Evolutionary conservation across 2,888 invertebrate species (phyloP), one percentile per base, ranked within the genome.

Genomic region (Habroteleia sp.): DNA sequence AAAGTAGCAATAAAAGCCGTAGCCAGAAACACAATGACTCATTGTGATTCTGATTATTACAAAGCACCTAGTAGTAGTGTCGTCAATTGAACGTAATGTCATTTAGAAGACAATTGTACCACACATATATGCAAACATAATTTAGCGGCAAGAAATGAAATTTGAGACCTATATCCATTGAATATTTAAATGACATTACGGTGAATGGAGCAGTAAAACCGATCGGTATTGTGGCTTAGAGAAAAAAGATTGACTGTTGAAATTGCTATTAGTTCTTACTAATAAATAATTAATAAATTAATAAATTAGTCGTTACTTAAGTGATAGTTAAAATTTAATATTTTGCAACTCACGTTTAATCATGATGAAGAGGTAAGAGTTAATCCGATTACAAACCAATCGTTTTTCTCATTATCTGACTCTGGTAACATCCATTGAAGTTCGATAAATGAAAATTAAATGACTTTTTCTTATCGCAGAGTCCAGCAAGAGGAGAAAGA

Each of bases 401-500:
- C 29, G n/a, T 42, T 42, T 41, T 44, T 58, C 42, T 33, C 39
- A 11, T 8, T n/a, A 23, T 33, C 31, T 13, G 31, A 42, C 11
- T 42, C 20, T 27, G 41, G 6, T 27, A 7, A 27, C 1, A 7
- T 5, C 1, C 1, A 27, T 3, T 5, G 27, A 7, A 27, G 7
- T 1, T 27, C 7, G 27, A 17, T 2, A 50, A 35, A 8, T 27
- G 3, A 13, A 13, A 48, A 39, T 44, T 8, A 52, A 65, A 41
- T 23, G 8, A 41, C 1, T 42, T 1, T 44, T 16, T 35, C 56
- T 65, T 60, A 37, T 71, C 68, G 35, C 71, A 88, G 88, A 83
- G 88, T 84, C 11, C 88, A 88, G 56, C 88, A 87, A 66, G 87
- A 88, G 60, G 87, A 88, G 20, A 87, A 86, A 46, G 82, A 81